These are phyloP conservation scores for Bhutanitis thaidina DNA, from an alignment of 2,888 invertebrate genomes.

Conservation along the genomic window DNA sequence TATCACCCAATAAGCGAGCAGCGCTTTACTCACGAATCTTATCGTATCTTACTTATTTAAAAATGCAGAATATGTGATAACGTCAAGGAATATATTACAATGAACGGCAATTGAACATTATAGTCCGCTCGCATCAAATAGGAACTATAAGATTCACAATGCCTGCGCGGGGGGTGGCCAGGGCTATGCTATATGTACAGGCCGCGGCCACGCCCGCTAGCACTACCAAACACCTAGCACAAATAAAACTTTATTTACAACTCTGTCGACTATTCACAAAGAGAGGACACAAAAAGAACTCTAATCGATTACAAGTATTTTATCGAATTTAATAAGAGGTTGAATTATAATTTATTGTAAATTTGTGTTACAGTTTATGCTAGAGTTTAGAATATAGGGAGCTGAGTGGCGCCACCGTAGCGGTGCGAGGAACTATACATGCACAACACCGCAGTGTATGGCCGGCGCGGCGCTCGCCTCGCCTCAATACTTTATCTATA, in stretches of 20 bases:
- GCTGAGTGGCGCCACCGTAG: constrained; percentile 71
- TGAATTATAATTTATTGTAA: constrained; percentile 54
- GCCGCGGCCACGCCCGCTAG: constrained; percentile 42
- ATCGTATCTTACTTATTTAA: constrained; percentile 71
- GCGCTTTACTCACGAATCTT: constrained; percentile 71
- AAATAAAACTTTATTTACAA: constrained; percentile 68
- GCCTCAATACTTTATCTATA: constrained; percentile 72
- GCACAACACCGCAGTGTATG: constrained; percentile 76
- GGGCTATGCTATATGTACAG: constrained; percentile 55
- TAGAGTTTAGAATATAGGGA: constrained; percentile 78
- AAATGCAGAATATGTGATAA: constrained; percentile 80
- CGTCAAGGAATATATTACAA: constrained; percentile 76
- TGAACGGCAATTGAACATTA: constrained; percentile 78
- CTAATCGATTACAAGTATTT: constrained; percentile 51
- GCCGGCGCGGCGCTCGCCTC: constrained; percentile 55
- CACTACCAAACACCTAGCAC: constrained; percentile 69
- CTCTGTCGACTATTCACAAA: constrained; percentile 61
- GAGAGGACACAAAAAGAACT: constrained; percentile 59
- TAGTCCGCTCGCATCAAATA: constrained; percentile 78
- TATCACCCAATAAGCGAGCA: constrained; percentile 79
- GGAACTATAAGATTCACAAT: constrained; percentile 80
- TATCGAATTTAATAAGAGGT: constrained; percentile 59
- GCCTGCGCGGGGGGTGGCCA: constrained; percentile 52
- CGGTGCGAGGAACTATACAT: constrained; percentile 79
- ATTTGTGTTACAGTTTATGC: constrained; percentile 72